Base-by-base conservation (phyloP, 1,140 invertebrate genomes). In the Vollenhovia emeryi region DNA sequence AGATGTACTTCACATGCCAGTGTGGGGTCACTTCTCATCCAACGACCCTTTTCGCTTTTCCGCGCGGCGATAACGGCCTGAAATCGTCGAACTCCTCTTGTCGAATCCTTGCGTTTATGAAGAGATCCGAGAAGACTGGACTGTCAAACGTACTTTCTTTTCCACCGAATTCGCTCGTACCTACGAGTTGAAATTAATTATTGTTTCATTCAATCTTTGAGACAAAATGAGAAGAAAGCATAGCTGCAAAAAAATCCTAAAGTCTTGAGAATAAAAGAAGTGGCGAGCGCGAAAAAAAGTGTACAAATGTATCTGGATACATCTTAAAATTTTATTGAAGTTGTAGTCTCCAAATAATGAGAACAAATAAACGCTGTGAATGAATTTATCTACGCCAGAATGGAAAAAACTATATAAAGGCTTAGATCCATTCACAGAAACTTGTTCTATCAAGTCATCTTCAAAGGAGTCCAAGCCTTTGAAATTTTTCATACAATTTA, bases 1-100 rank as follows among this genome's bases (percentile, higher is more conserved):
- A 45, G 62, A 90, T 43, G 75, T 64, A 60, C n/a, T 79, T 36
- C 45, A n/a, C n/a, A 55, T 64, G 60, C 45, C n/a, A 11, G 2
- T 1, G 24, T 3, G 2, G 40, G n/a, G 2, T 80, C 66, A 71
- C 24, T 30, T 24, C 15, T 57, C 64, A 13, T 55, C 24, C 18
- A 21, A 50, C 5, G 13, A 43, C 24, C 24, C 6, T 57, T 11
- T 30, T 7, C 18, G n/a, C 24, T 69, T 55, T 69, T 80, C 4
- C n/a, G 18, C 3, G 4, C 15, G 5, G 5, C 6, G 59, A 66
- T 66, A 66, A 7, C 1, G 8, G 36, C 21, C 57, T 45, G 59
- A 48, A 21, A n/a, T n/a, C n/a, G n/a, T n/a, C n/a, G n/a, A n/a
- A n/a, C n/a, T n/a, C 64, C 59, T 64, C 13, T 78, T 6, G 7